A percentile compares a stretch with the other conserved stretches of the same genome.
phyloP scores from a whole-genome alignment of 2,888 invertebrate species.

The Antheraea yamamai region DNA sequence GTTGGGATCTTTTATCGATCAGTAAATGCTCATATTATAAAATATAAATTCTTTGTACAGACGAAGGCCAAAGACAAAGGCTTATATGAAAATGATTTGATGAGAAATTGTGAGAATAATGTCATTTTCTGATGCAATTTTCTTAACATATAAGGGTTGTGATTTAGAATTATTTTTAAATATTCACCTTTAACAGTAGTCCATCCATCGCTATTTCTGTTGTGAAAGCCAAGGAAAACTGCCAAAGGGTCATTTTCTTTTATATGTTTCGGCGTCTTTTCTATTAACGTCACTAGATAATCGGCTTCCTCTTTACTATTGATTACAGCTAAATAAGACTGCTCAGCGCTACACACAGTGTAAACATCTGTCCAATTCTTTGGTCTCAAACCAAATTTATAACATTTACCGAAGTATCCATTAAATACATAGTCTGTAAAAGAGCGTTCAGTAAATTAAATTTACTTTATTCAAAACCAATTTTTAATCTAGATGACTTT shows the following conservation, averaged over 20 bases:
- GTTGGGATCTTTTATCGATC: no score
- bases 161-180: background rate
- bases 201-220: constrained; percentile 43
- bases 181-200: constrained; percentile 52
- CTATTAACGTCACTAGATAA: constrained; percentile 44
- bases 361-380: constrained; percentile 61
- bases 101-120: no score
- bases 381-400: constrained; percentile 60
- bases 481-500: background rate
- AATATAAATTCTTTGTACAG: no score
- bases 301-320: constrained; percentile 54
- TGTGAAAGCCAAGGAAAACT: constrained; percentile 45
- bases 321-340: constrained; percentile 58
- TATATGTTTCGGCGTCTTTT: constrained; percentile 41
- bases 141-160: background rate
- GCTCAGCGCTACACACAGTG: constrained; percentile 54
- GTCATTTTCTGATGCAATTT: no score
- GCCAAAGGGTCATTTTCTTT: constrained; percentile 41
- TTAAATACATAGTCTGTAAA: constrained; percentile 27
- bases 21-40: no score
- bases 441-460: background rate
- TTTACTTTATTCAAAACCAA: constrained; percentile 26
- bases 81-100: no score
- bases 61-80: no score
- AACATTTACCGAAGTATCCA: constrained; percentile 49